Base-by-base conservation (phyloP, 2,888 invertebrate species). In the Mechanitis messenoides region DNA sequence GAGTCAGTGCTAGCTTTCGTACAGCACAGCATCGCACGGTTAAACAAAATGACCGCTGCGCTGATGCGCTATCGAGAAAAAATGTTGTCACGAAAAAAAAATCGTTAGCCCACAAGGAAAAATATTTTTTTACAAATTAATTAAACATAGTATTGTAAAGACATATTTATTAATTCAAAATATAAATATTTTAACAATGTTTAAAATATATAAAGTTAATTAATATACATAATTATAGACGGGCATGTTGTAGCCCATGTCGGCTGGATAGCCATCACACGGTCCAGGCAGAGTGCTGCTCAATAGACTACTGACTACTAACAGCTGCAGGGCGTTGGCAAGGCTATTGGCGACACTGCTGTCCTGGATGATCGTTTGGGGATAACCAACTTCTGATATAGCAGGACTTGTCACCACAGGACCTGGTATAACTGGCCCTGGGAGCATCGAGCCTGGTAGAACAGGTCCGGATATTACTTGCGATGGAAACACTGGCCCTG, bases 281-380 rank as follows among this genome's bases (percentile, higher is more conserved):
- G 74, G 67, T 0, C 72, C 71, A 0, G 84, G 83, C 42, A 87
- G 63, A 0, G 83, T 84, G 47, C 78, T 82, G 56, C 84, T 81
- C 1, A 88, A 61, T 1, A 87, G 66, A 58, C 82, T 87, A 69
- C 85, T 85, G 0, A 88, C 87, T 0, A 87, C 80, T 1, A 88
- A 60, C 31, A 88, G 68, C 54, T 88, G 87, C 3, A 88, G 67
- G 0, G 85, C 81, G 64, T 87, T 86, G 0, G 87, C 87, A 35
- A 88, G 61, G 55, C 81, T 87, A 56, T 81, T 87, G 0, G 86
- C 85, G 0, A 87, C 85, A 2, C 81, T 78, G 55, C 81, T 83
- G 28, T 87, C 87, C 63, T 85, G 83, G 1, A 83, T 78, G 0
- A 85, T 76, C 0, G 81, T 81, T 57, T 35, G 77, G 65, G 33